phyloP scores from a whole-genome alignment of 2,113 vertebrate species.

The Prionailurus bengalensis region DNA sequence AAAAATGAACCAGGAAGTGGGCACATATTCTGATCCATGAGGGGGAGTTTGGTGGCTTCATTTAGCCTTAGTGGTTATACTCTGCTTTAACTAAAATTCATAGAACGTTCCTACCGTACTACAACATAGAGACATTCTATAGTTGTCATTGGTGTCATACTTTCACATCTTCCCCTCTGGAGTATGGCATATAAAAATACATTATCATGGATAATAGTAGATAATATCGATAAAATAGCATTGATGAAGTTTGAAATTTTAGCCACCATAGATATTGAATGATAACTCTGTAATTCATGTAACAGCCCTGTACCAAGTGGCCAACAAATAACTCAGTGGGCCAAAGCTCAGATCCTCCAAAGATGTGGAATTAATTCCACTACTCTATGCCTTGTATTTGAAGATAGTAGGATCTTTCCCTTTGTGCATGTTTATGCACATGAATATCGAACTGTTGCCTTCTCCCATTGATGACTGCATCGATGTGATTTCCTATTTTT shows the following conservation, averaged over 20 bases:
- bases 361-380: not conserved
- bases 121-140: not conserved
- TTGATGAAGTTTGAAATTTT: conserved; percentile 24
- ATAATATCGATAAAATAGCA: not conserved
- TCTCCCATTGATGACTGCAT: not conserved
- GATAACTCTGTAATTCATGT: not conserved
- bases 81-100: not conserved
- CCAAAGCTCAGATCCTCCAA: not conserved
- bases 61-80: not conserved
- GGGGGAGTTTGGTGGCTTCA: not conserved
- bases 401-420: not conserved
- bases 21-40: not conserved
- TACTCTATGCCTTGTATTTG: not conserved
- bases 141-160: not conserved
- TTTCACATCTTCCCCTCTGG: not conserved
- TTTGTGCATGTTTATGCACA: not conserved
- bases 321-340: not conserved
- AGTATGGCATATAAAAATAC: not conserved
- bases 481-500: conserved; percentile 19
- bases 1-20: not conserved
- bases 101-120: not conserved
- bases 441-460: not conserved
- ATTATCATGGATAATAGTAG: not conserved
- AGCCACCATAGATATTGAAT: not conserved
- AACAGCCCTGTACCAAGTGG: not conserved